These are phyloP conservation scores for Onthophagus taurus DNA, from an alignment of 1,140 invertebrate species.

Conservation along the genomic window DNA sequence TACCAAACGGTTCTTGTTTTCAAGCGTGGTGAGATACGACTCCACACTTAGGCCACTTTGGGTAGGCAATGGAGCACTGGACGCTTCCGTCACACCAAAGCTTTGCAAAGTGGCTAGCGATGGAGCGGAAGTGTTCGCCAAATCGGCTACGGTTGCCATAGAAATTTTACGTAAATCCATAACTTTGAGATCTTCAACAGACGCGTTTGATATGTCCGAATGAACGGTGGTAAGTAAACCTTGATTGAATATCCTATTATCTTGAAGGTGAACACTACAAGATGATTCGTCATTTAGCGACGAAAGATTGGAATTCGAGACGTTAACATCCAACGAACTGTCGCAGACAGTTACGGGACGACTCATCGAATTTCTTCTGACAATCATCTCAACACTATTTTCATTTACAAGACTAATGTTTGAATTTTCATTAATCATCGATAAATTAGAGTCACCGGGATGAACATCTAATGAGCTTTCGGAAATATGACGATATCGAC, in stretches of 20 bases:
- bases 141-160: slow-evolving; percentile 35
- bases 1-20: slow-evolving; percentile 14
- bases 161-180: slow-evolving; percentile 36
- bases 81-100: slow-evolving; percentile 34
- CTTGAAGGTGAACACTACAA: slow-evolving; percentile 15
- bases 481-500: slow-evolving; percentile 31
- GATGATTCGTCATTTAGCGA: slow-evolving; percentile 20
- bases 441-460: slow-evolving; percentile 35
- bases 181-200: slow-evolving; percentile 27
- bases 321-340: slow-evolving; percentile 21
- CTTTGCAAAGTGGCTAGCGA: slow-evolving; percentile 41
- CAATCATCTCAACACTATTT: slow-evolving; percentile 28
- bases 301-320: slow-evolving; percentile 18
- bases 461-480: slow-evolving; percentile 39
- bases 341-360: slow-evolving; percentile 15
- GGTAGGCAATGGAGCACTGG: slow-evolving; percentile 39
- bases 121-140: slow-evolving; percentile 36
- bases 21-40: slow-evolving; percentile 46
- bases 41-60: slow-evolving; percentile 49
- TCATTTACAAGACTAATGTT: slow-evolving; percentile 38
- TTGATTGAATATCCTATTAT: slow-evolving; percentile 14
- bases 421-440: slow-evolving; percentile 40
- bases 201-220: neutral
- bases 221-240: slow-evolving; percentile 4
- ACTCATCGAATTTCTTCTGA: slow-evolving; percentile 20